Percentiles rank a stretch among this genome's conserved stretches.
Conservation (phyloP, 2,888 invertebrate genomes). For the Pasiphila rectangulata region DNA sequence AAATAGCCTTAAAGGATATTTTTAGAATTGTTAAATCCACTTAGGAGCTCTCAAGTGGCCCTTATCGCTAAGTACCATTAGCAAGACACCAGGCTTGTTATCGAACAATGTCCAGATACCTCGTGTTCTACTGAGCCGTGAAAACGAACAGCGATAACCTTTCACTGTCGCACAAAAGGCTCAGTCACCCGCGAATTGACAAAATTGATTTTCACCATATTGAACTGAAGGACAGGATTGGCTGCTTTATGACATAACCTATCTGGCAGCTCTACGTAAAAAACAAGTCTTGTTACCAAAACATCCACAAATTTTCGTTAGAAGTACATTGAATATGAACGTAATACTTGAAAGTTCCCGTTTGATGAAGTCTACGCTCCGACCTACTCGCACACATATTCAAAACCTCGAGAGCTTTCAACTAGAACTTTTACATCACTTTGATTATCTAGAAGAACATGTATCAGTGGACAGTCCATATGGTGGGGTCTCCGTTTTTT, state of each 20-base stretch:
- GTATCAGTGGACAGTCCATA: too few species aligned
- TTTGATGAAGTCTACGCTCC: too few species aligned
- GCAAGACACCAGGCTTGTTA: conserved; percentile 51
- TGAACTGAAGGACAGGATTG: conserved; percentile 36
- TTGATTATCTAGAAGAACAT: too few species aligned
- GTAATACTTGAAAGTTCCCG: too few species aligned
- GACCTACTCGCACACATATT: too few species aligned
- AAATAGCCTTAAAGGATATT: neutral
- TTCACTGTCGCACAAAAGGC: conserved; percentile 70
- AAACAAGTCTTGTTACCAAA: too few species aligned
- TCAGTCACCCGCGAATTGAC: conserved; percentile 65
- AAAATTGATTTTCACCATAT: conserved; percentile 73
- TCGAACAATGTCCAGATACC: conserved; percentile 56
- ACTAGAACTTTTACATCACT: too few species aligned
- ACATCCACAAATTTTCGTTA: too few species aligned
- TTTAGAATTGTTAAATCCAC: conserved; percentile 7
- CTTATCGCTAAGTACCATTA: conserved; percentile 41
- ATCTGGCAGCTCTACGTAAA: neutral
- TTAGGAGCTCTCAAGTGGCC: conserved; percentile 9
- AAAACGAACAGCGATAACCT: conserved; percentile 75
- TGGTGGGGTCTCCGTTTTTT: too few species aligned
- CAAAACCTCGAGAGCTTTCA: too few species aligned
- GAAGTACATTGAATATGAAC: too few species aligned
- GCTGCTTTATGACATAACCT: conserved; percentile 6
- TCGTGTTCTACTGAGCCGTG: conserved; percentile 61